Conservation (phyloP, 2,888 invertebrate species). For the Synergus japonicus region DNA sequence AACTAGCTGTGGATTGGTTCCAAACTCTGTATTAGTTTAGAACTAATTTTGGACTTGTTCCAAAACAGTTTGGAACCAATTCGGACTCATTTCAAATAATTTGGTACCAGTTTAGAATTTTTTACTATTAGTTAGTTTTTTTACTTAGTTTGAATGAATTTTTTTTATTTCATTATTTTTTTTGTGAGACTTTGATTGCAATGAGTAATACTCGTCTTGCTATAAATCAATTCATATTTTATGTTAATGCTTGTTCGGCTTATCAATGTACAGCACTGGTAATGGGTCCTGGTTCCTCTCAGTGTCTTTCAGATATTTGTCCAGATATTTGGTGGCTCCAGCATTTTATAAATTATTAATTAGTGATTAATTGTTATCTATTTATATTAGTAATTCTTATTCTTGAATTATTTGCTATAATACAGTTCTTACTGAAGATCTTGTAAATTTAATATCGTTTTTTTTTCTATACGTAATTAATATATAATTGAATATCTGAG, state of each 20-base stretch:
- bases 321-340: slow-evolving; percentile 63
- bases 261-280: slow-evolving; percentile 74
- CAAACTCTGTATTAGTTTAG: not conserved
- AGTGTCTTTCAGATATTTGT: slow-evolving; percentile 72
- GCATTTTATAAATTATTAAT: slow-evolving; percentile 50
- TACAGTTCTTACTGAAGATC: not conserved
- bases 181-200: slow-evolving; percentile 50
- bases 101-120: not conserved
- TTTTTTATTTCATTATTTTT: not conserved
- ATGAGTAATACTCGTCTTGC: slow-evolving; percentile 36
- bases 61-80: not conserved
- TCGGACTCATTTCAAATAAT: not conserved
- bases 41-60: not conserved
- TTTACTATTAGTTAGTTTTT: not conserved
- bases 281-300: slow-evolving; percentile 69
- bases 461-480: not conserved
- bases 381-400: not conserved
- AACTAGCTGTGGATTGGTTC: not conserved
- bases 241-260: slow-evolving; percentile 70
- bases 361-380: not conserved
- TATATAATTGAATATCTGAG: not conserved
- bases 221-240: slow-evolving; percentile 40
- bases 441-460: not conserved
- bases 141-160: not conserved
- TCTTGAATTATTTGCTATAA: not conserved